A percentile compares a stretch with the other conserved stretches of the same genome.
Conservation (phyloP, 2,797 vertebrate species). For the Pseudochirops corinnae region DNA sequence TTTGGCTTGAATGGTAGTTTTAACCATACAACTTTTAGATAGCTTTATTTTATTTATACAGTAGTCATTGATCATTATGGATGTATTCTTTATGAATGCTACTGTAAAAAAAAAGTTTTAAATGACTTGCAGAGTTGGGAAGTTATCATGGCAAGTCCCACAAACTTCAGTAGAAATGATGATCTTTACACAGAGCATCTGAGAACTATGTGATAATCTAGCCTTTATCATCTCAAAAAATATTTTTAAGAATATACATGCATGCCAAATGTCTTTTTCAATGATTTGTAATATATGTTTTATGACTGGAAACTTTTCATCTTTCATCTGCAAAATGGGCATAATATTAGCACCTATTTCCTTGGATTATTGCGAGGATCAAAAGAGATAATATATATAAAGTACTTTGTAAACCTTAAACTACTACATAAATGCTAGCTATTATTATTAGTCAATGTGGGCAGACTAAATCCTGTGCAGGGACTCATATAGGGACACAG, state of each 20-base stretch:
- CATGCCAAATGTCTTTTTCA: conserved; percentile 86
- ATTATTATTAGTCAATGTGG: neutral
- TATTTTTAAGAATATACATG: conserved; percentile 78
- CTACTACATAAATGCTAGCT: neutral
- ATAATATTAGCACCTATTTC: neutral
- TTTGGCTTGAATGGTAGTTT: conserved; percentile 49
- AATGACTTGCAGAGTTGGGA: conserved; percentile 10
- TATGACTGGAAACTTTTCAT: conserved; percentile 88
- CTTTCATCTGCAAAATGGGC: no score
- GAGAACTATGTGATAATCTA: conserved; percentile 53
- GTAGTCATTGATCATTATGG: neutral
- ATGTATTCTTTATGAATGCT: neutral
- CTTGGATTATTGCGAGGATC: neutral
- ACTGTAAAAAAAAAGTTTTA: neutral
- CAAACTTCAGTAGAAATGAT: conserved; percentile 16
- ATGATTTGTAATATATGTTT: conserved; percentile 88
- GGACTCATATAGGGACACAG: neutral
- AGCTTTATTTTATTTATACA: neutral
- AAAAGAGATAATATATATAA: no score
- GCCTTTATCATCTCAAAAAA: conserved; percentile 83
- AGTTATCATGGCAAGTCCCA: neutral
- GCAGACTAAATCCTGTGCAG: neutral
- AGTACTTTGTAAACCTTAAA: neutral
- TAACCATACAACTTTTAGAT: neutral
- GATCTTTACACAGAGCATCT: neutral